These are phyloP conservation scores for Leucoraja ocellata DNA, from an alignment of 2,797 vertebrate genomes.

Conservation along the genomic window DNA sequence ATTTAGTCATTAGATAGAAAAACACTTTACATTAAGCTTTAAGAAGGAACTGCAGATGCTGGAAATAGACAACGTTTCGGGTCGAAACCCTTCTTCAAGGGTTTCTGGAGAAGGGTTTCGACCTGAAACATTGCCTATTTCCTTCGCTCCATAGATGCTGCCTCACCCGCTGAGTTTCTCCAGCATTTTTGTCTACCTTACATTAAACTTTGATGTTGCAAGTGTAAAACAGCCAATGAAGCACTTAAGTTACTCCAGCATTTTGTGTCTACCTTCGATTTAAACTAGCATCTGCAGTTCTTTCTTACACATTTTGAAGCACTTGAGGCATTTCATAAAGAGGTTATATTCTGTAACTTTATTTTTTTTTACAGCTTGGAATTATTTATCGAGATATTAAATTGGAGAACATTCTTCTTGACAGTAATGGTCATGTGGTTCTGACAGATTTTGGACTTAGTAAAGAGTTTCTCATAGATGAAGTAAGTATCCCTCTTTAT, in stretches of 20 bases:
- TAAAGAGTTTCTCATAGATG: slow-evolving; percentile 89
- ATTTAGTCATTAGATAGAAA: neutral
- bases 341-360: slow-evolving; percentile 32
- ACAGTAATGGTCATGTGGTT: slow-evolving; percentile 87
- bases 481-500: slow-evolving; percentile 62
- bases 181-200: neutral
- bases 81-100: too few species aligned
- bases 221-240: neutral
- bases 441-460: slow-evolving; percentile 96
- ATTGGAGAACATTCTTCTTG: slow-evolving; percentile 93
- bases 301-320: too few species aligned
- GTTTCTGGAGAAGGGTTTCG: too few species aligned
- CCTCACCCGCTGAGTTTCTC: too few species aligned
- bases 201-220: neutral
- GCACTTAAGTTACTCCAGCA: too few species aligned
- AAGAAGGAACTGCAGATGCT: neutral
- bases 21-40: neutral
- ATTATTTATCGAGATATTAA: slow-evolving; percentile 97
- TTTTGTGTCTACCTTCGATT: too few species aligned
- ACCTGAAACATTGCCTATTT: too few species aligned
- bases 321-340: neutral
- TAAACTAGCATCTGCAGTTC: too few species aligned
- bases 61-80: too few species aligned
- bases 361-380: slow-evolving; percentile 70
- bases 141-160: too few species aligned